phyloP scores from a whole-genome alignment of 1,140 invertebrate genomes.

The Caerostris extrusa region DNA sequence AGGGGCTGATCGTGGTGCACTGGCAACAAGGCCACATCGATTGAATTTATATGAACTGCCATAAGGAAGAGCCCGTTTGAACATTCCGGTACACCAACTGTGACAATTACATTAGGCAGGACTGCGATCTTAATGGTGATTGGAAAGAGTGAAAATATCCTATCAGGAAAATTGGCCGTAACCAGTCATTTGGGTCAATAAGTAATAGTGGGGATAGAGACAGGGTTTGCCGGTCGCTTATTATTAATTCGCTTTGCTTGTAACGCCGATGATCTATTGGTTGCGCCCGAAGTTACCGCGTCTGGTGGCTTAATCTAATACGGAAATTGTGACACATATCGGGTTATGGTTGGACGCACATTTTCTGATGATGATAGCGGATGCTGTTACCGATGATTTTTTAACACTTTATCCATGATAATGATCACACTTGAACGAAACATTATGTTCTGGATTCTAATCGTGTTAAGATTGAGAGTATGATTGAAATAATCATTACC shows the following conservation, averaged over 20 bases:
- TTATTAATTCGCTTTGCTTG: slow-evolving; percentile 70
- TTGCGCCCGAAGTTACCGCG: no score
- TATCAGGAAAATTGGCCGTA: not conserved
- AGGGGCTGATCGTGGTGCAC: not conserved
- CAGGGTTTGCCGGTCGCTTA: not conserved
- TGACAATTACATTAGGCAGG: slow-evolving; percentile 67
- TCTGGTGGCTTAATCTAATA: slow-evolving; percentile 56
- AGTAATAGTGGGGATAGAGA: slow-evolving; percentile 29
- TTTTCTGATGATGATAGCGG: not conserved
- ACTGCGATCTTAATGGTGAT: slow-evolving; percentile 56
- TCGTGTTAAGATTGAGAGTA: no score
- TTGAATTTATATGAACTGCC: slow-evolving; percentile 71
- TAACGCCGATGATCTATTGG: slow-evolving; percentile 24
- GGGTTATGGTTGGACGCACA: not conserved
- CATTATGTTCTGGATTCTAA: no score
- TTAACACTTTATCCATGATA: no score
- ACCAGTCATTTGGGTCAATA: slow-evolving; percentile 41
- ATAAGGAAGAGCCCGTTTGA: not conserved
- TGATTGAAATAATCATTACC: no score
- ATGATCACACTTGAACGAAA: no score
- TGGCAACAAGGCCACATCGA: slow-evolving; percentile 1
- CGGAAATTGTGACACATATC: slow-evolving; percentile 30
- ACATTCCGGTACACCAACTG: slow-evolving; percentile 45
- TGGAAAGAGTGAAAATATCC: slow-evolving; percentile 58
- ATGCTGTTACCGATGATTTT: no score